Conservation (phyloP, 2,797 vertebrate species). For the Chiroxiphia lanceolata region DNA sequence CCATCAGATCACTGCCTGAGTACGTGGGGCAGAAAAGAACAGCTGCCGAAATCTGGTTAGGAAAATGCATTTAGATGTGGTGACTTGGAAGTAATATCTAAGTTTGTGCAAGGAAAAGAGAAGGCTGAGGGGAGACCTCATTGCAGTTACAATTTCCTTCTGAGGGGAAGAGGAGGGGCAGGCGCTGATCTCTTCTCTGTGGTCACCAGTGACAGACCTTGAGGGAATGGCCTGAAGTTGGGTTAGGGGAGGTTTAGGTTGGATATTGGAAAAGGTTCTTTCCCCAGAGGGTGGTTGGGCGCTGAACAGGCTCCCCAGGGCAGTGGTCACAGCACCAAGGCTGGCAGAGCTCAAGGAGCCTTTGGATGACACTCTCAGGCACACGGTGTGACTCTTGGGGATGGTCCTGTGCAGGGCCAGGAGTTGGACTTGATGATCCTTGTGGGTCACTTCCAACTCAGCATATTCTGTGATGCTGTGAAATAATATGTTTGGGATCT, state of each 20-base stretch:
- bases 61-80: background rate
- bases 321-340: background rate
- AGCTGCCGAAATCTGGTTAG: background rate
- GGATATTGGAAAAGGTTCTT: background rate
- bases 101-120: background rate
- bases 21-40: background rate
- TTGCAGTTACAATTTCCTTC: background rate
- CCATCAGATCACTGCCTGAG: background rate
- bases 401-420: background rate
- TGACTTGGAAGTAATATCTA: background rate
- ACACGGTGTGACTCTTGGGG: background rate
- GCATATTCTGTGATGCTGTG: background rate
- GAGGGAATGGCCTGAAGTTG: background rate
- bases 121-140: background rate
- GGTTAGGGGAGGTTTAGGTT: background rate
- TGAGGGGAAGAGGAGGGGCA: background rate
- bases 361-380: background rate
- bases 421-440: background rate
- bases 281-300: too few species aligned
- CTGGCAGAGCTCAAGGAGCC: background rate
- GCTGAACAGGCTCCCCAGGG: background rate
- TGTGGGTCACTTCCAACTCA: background rate
- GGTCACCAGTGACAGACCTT: background rate
- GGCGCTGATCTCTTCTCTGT: background rate
- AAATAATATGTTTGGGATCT: background rate